These are phyloP conservation scores for Lasioglossum baleicum DNA, from an alignment of 1,140 invertebrate genomes.

Conservation along the genomic window DNA sequence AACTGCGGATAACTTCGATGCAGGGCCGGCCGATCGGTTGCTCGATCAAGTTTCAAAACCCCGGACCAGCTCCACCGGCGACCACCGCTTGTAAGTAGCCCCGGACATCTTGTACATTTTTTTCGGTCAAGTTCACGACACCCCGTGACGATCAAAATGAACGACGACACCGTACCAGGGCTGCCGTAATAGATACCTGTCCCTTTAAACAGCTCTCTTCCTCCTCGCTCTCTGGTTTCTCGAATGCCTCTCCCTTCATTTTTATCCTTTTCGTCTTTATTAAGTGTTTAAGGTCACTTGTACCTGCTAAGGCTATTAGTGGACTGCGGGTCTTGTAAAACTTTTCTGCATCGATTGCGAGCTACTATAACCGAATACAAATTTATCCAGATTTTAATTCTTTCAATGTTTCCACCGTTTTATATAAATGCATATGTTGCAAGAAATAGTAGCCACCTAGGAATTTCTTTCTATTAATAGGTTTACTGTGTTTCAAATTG, in stretches of 20 bases:
- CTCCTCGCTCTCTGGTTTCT: background rate
- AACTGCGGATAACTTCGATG: constrained; percentile 45
- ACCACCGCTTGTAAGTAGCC: constrained; percentile 29
- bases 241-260: background rate
- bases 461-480: too few species aligned
- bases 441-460: too few species aligned
- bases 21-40: constrained; percentile 30
- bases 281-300: too few species aligned
- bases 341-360: too few species aligned
- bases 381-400: too few species aligned
- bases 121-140: constrained; percentile 30
- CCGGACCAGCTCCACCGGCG: constrained; percentile 18
- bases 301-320: too few species aligned
- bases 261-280: too few species aligned
- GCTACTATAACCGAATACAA: too few species aligned
- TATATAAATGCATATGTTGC: too few species aligned
- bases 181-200: constrained; percentile 32
- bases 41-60: constrained; percentile 61
- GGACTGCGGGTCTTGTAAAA: too few species aligned
- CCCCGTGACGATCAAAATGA: constrained; percentile 24
- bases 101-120: constrained; percentile 33
- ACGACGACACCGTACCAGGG: constrained; percentile 5
- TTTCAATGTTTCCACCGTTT: too few species aligned
- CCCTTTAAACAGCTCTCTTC: constrained; percentile 10
- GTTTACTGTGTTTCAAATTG: too few species aligned